phyloP scores from a whole-genome alignment of 92 coral and sea anemone genomes.

The Parazoanthus swiftii region DNA sequence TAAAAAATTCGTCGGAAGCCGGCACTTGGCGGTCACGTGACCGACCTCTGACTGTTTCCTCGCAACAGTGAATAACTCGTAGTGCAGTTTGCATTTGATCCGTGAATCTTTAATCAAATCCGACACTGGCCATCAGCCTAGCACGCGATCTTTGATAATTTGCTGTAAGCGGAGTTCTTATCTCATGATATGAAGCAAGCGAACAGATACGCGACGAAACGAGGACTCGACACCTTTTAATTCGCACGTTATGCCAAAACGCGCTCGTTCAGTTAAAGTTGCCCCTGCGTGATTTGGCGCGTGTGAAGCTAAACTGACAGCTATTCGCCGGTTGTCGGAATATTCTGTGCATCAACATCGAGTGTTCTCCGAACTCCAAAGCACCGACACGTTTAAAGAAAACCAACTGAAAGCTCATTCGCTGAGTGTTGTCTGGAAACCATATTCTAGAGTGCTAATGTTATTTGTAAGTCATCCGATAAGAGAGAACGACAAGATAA shows the following conservation, averaged over 20 bases:
- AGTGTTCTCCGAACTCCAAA: not conserved
- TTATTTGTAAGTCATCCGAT: constrained; percentile 13
- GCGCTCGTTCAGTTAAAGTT: not conserved
- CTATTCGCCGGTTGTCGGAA: constrained; percentile 4
- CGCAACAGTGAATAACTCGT: not conserved
- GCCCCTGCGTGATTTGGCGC: not conserved
- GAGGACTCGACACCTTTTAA: constrained; percentile 11
- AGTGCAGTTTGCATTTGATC: not conserved
- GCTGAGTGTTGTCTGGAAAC: constrained; percentile 5
- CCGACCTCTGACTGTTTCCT: not conserved
- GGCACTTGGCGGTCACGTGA: constrained; percentile 2
- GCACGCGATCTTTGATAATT: constrained; percentile 22
- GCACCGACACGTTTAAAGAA: not conserved
- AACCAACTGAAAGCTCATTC: not conserved
- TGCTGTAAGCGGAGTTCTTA: not conserved
- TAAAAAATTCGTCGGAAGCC: not conserved
- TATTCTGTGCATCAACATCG: not conserved
- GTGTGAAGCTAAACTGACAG: constrained; percentile 14
- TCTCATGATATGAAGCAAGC: constrained; percentile 20
- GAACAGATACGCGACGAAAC: constrained; percentile 23
- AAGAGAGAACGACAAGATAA: not conserved
- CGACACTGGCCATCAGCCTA: not conserved
- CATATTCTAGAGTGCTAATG: not conserved
- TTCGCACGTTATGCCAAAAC: constrained; percentile 8
- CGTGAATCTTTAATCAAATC: not conserved